Evolutionary conservation across 2,113 vertebrate genomes (phyloP).

Genomic region (Chinchilla lanigera): DNA sequence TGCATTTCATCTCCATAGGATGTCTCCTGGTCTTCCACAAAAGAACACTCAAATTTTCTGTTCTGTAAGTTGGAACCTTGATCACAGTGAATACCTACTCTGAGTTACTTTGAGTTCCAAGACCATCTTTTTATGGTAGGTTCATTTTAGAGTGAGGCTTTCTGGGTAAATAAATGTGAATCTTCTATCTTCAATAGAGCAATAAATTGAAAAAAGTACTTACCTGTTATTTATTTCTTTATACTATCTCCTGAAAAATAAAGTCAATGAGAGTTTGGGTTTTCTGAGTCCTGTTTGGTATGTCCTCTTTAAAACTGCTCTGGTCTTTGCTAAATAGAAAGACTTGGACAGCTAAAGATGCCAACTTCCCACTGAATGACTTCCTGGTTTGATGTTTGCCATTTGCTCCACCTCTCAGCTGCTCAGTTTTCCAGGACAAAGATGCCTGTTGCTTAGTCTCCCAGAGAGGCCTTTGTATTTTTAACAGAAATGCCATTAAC

Average conservation of each 20-base stretch:
- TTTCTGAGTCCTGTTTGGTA: background rate
- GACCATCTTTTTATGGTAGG: background rate
- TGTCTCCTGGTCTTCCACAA: background rate
- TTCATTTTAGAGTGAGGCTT: background rate
- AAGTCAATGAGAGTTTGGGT: background rate
- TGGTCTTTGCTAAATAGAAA: constrained; percentile 44
- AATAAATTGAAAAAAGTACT: background rate
- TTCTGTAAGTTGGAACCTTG: background rate
- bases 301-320: background rate
- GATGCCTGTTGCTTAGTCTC: background rate
- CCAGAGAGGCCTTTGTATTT: background rate
- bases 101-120: constrained; percentile 38
- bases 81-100: background rate
- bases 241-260: background rate
- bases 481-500: background rate
- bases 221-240: background rate
- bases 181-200: background rate
- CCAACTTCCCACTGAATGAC: background rate
- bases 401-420: background rate
- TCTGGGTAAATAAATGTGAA: background rate
- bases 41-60: background rate
- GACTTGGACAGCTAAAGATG: background rate
- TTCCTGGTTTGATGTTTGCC: background rate
- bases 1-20: background rate
- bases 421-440: constrained; percentile 52